phyloP scores from a whole-genome alignment of 1,140 invertebrate genomes.

The Eriocheir sinensis region DNA sequence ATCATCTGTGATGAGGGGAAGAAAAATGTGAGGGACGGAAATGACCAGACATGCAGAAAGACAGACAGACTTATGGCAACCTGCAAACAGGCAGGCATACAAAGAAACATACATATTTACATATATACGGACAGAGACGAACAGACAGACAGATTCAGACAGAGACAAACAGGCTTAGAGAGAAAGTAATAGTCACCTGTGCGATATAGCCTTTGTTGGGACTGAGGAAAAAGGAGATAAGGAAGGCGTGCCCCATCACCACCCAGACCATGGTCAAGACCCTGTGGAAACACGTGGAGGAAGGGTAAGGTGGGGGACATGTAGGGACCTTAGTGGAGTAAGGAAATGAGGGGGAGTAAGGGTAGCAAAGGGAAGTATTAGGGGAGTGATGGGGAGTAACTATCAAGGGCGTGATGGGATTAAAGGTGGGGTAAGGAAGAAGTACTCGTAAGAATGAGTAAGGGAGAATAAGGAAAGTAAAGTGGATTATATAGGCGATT shows the following conservation, averaged over 20 bases:
- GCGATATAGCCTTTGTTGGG: background rate
- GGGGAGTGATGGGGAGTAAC: background rate
- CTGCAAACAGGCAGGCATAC: background rate
- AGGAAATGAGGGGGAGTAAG: background rate
- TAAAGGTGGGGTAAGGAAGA: background rate
- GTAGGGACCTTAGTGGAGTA: background rate
- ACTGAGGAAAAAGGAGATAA: background rate
- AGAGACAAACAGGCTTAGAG: background rate
- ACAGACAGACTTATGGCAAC: background rate
- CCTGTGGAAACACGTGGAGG: background rate
- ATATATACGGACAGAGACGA: background rate
- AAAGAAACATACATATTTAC: background rate
- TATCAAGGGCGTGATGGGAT: too few species aligned
- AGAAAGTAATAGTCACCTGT: background rate
- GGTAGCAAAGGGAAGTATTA: background rate
- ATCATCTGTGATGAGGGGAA: too few species aligned
- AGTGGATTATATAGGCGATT: too few species aligned
- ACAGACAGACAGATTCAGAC: background rate
- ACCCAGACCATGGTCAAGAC: conserved; percentile 52
- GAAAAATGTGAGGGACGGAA: too few species aligned
- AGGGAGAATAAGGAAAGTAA: too few species aligned
- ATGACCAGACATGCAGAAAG: too few species aligned
- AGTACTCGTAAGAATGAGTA: too few species aligned
- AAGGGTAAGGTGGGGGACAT: background rate
- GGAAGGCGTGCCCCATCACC: conserved; percentile 16